These are phyloP conservation scores for Mactra quadrangularis DNA, from an alignment of 1,140 invertebrate genomes.

Conservation along the genomic window DNA sequence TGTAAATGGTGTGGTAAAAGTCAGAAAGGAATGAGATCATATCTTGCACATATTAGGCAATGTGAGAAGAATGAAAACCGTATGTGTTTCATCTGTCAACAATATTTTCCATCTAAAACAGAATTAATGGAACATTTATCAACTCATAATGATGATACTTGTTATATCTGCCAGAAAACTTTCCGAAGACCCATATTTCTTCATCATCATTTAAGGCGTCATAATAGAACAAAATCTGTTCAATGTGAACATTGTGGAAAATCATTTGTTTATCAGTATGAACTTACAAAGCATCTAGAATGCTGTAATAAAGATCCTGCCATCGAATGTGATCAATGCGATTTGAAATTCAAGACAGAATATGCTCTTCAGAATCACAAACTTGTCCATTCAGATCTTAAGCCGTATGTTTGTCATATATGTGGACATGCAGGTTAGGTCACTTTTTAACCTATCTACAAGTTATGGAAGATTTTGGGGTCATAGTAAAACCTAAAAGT, in stretches of 20 bases:
- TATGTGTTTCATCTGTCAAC: constrained; percentile 33
- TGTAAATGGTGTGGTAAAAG: constrained; percentile 34
- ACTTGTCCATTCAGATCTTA: constrained; percentile 31
- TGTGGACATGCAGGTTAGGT: constrained; percentile 54
- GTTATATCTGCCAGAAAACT: constrained; percentile 9
- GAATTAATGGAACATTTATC: constrained; percentile 23
- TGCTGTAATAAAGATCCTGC: constrained; percentile 18
- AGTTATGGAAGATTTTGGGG: too few species aligned
- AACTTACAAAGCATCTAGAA: constrained; percentile 26
- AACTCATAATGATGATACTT: constrained; percentile 13
- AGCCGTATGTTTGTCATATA: constrained; percentile 51
- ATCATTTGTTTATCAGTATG: constrained; percentile 9
- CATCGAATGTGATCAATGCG: constrained; percentile 34
- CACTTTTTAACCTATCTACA: too few species aligned
- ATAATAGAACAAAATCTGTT: constrained; percentile 16
- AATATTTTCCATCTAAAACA: not conserved
- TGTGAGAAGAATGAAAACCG: constrained; percentile 45
- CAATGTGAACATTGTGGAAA: constrained; percentile 59
- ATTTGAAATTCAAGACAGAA: constrained; percentile 32
- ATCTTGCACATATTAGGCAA: not conserved
- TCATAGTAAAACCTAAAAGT: too few species aligned
- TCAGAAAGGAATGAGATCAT: not conserved
- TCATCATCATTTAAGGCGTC: constrained; percentile 29
- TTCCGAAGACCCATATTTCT: constrained; percentile 7
- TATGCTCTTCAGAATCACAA: constrained; percentile 24